Percentiles rank a stretch among this genome's conserved stretches.
phyloP scores from a whole-genome alignment of 2,113 vertebrate genomes.

The Corythaixoides concolor region DNA sequence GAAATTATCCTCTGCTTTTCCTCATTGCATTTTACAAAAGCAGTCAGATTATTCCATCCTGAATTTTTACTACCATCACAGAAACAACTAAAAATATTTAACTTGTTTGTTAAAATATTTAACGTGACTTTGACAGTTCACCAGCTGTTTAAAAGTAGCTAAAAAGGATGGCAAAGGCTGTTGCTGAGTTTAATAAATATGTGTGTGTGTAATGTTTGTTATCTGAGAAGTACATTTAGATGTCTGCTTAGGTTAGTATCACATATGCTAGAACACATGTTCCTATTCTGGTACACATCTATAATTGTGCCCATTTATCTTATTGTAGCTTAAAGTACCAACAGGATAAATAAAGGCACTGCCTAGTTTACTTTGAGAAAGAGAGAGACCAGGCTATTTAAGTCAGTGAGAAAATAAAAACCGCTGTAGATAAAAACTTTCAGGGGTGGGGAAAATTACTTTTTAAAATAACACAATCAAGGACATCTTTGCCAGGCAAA shows the following conservation, averaged over 20 bases:
- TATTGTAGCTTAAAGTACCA: conserved; percentile 64
- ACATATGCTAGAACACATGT: conserved; percentile 74
- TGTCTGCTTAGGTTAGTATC: conserved; percentile 69
- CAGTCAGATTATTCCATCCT: background rate
- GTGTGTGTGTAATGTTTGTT: conserved; percentile 36
- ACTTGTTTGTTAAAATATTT: conserved; percentile 67
- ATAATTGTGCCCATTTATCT: conserved; percentile 71
- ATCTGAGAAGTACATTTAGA: conserved; percentile 62
- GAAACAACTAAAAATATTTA: conserved; percentile 65
- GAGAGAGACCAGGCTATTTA: conserved; percentile 26
- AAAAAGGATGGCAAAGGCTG: conserved; percentile 47
- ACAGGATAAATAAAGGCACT: conserved; percentile 40
- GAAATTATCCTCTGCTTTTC: background rate
- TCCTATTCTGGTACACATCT: conserved; percentile 58
- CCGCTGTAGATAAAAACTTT: conserved; percentile 14
- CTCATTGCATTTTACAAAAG: background rate
- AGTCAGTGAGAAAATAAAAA: conserved; percentile 31
- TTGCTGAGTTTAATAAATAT: conserved; percentile 43
- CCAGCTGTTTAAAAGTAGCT: conserved; percentile 74
- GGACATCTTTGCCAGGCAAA: background rate
- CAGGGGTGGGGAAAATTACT: conserved; percentile 7
- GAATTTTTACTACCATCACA: conserved; percentile 22
- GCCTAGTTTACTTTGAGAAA: conserved; percentile 26
- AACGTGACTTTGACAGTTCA: conserved; percentile 54
- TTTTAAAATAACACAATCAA: conserved; percentile 33